Conservation (phyloP, 2,113 vertebrate genomes). For the Entomyzon cyanotis region DNA sequence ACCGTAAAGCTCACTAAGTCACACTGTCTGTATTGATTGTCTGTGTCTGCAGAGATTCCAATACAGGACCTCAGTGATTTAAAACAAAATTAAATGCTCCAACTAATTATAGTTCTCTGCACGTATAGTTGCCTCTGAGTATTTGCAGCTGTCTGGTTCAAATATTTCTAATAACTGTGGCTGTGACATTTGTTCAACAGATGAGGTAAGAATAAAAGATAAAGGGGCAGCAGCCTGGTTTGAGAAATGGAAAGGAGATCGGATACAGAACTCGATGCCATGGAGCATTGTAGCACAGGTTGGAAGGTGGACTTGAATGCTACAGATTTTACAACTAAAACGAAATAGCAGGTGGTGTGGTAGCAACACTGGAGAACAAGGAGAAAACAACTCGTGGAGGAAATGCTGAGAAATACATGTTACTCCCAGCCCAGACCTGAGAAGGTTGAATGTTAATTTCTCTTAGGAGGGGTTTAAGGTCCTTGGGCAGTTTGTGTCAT, state of each 20-base stretch:
- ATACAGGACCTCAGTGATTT: neutral
- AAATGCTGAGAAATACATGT: neutral
- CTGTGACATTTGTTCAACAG: conserved; percentile 66
- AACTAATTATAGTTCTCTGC: conserved; percentile 52
- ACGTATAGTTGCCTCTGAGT: conserved; percentile 33
- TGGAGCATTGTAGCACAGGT: neutral
- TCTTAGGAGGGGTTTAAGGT: neutral
- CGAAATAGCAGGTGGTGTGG: conserved; percentile 7
- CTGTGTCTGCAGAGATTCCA: conserved; percentile 31
- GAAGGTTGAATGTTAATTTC: neutral
- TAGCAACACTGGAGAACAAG: neutral
- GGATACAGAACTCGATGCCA: neutral
- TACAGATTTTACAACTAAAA: neutral
- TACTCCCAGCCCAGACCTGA: neutral
- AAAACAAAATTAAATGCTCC: conserved; percentile 37
- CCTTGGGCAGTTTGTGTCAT: neutral
- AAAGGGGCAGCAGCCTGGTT: conserved; percentile 8
- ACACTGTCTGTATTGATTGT: conserved; percentile 41
- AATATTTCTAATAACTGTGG: conserved; percentile 55
- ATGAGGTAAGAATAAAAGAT: conserved; percentile 54
- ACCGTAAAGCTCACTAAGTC: conserved; percentile 36
- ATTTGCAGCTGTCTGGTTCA: conserved; percentile 63
- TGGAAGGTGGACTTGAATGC: neutral
- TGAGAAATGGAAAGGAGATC: conserved; percentile 22
- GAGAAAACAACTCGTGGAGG: neutral